Evolutionary conservation across 1,140 invertebrate genomes (phyloP).

Genomic region (Leptinotarsa texana): DNA sequence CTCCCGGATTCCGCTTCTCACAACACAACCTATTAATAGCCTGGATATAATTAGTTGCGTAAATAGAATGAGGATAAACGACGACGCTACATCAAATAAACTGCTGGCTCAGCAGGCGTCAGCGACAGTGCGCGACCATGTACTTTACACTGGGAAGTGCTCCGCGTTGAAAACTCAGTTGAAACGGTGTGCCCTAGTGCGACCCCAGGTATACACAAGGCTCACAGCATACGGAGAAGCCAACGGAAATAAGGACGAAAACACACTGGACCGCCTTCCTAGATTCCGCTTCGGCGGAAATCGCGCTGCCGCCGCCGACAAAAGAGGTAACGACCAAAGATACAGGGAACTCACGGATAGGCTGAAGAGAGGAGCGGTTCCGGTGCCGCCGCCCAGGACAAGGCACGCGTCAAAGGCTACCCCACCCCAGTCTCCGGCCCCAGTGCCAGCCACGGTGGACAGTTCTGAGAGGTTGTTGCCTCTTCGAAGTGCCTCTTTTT

Average conservation of each 20-base stretch:
- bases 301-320: slow-evolving; percentile 56
- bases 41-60: slow-evolving; percentile 56
- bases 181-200: slow-evolving; percentile 44
- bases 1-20: slow-evolving; percentile 50
- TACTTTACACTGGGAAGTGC: slow-evolving; percentile 42
- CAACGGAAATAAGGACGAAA: slow-evolving; percentile 39
- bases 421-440: slow-evolving; percentile 50
- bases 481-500: slow-evolving; percentile 80
- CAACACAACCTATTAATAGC: slow-evolving; percentile 53
- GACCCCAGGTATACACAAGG: slow-evolving; percentile 44
- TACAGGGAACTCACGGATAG: slow-evolving; percentile 77
- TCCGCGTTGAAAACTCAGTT: slow-evolving; percentile 43
- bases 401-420: slow-evolving; percentile 47
- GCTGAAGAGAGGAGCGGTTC: slow-evolving; percentile 61
- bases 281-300: slow-evolving; percentile 75
- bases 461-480: slow-evolving; percentile 58
- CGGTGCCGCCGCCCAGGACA: slow-evolving; percentile 56
- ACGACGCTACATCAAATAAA: slow-evolving; percentile 60
- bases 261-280: slow-evolving; percentile 75
- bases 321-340: slow-evolving; percentile 67
- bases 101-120: slow-evolving; percentile 36
- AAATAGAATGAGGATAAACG: slow-evolving; percentile 55
- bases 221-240: slow-evolving; percentile 42
- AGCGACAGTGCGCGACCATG: slow-evolving; percentile 45
- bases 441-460: slow-evolving; percentile 45